Base-by-base conservation (phyloP, 2,113 vertebrate species). In the Otocyon megalotis region DNA sequence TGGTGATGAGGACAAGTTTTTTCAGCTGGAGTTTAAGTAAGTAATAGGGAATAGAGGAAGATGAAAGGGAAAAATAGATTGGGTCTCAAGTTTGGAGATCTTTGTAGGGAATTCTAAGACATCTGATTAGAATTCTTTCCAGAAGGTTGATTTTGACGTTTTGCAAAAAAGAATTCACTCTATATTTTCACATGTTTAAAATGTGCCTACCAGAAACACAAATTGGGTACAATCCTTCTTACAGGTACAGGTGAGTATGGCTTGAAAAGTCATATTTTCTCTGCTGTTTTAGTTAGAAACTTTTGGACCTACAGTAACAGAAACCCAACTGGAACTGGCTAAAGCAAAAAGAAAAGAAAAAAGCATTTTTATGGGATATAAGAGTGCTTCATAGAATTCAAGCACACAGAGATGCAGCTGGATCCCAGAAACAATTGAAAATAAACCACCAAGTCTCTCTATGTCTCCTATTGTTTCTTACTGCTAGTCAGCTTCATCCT, bases 381-480 rank as follows among this genome's bases (percentile, higher is more conserved):
- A 20, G 3, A 10, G 15, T 81, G 24, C 15, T 89, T 94, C 6
- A 54, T 14, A 50, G 37, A 88, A 80, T 30, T 50, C 37, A 85
- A 81, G 43, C 65, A 77, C 43, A 63, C n/a, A 58, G 35, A 72
- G 62, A 62, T 48, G 28, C 32, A 86, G 16, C 54, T 79, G 32
- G 10, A 35, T 65, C 53, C 94, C 30, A 83, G 79, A 92, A 94
- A 71, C 80, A 90, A 79, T 6, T 60, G 35, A 60, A 90, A 96
- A 93, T 37, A 82, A 94, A 72, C 1, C 60, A 92, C 24, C 8
- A 16, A 6, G 12, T 92, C 8, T 48, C 7, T 87, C 43, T 19
- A 5, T 10, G 1, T 26, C 43, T 94, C 8, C 5, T 28, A 37
- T 69, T 91, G 32, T 48, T 80, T 93, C 56, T 93, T 3, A 24